These are phyloP conservation scores for Pristionchus arcanus DNA, from an alignment of 2,888 invertebrate genomes.

Conservation along the genomic window DNA sequence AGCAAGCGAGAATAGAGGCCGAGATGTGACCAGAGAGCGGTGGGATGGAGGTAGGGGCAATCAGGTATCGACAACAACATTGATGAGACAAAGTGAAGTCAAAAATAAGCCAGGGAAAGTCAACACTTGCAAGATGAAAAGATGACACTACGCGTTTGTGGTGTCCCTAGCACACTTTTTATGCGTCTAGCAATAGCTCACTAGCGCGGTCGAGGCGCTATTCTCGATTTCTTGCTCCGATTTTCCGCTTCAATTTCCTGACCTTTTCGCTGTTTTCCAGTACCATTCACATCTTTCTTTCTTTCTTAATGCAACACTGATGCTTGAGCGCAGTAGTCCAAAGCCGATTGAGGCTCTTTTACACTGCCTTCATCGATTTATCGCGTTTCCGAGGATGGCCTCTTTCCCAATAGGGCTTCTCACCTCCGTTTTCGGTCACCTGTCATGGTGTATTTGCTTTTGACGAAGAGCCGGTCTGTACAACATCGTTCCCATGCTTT, in stretches of 20 bases:
- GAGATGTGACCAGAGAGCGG: not conserved
- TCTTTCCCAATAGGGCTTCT: not conserved
- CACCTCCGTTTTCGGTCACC: conserved; percentile 30
- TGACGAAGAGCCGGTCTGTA: conserved; percentile 41
- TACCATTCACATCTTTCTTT: conserved; percentile 19
- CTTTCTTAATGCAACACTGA: not conserved
- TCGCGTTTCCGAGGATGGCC: not conserved
- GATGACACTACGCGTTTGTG: not conserved
- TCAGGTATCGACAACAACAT: not conserved
- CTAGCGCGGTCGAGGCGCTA: not conserved
- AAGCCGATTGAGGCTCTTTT: not conserved
- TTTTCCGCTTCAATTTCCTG: conserved; percentile 42
- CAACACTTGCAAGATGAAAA: not conserved
- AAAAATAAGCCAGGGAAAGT: not conserved
- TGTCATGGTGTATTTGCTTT: conserved; percentile 19
- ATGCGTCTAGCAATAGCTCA: not conserved
- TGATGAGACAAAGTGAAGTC: not conserved
- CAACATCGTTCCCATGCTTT: conserved; percentile 36
- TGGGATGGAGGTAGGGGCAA: not conserved
- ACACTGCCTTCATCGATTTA: not conserved
- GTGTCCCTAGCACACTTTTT: not conserved
- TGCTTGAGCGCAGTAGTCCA: not conserved
- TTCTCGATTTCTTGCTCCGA: not conserved
- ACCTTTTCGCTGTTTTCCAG: conserved; percentile 40
- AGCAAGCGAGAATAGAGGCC: not conserved